These are phyloP conservation scores for Scaeva pyrastri DNA, from an alignment of 2,888 invertebrate species.

Conservation along the genomic window DNA sequence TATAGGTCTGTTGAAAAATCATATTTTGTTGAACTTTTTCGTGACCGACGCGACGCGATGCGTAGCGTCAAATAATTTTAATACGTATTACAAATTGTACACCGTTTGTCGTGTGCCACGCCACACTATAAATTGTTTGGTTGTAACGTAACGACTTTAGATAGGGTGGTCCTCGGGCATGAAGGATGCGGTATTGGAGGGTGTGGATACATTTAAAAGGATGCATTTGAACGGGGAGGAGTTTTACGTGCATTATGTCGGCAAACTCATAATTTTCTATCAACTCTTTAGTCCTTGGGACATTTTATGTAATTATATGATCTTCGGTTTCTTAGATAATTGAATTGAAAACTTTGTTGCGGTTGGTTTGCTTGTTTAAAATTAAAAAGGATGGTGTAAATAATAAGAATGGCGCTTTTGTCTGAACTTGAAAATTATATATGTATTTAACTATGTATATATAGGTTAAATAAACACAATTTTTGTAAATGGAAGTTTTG, in stretches of 20 bases:
- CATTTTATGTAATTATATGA: conserved; percentile 3
- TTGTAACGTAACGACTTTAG: neutral
- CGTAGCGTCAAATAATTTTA: conserved; percentile 65
- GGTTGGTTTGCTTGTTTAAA: conserved; percentile 40
- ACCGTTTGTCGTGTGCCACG: conserved; percentile 19
- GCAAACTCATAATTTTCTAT: conserved; percentile 61
- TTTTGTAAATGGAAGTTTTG: neutral
- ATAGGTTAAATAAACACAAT: conserved; percentile 23
- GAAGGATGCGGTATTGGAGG: conserved; percentile 3
- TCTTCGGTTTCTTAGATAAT: conserved; percentile 53
- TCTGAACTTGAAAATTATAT: conserved; percentile 30
- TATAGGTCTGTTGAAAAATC: conserved; percentile 38
- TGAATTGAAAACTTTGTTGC: conserved; percentile 67
- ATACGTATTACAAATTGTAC: conserved; percentile 60
- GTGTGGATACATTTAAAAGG: conserved; percentile 54
- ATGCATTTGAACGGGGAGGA: conserved; percentile 46
- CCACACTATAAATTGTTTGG: neutral
- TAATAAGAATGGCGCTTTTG: conserved; percentile 18
- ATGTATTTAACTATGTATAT: neutral
- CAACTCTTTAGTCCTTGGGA: conserved; percentile 52
- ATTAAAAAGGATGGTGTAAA: neutral
- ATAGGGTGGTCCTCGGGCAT: neutral
- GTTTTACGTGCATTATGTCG: conserved; percentile 42
- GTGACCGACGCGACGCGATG: conserved; percentile 21
- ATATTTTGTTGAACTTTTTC: conserved; percentile 55